phyloP scores from a whole-genome alignment of 1,140 invertebrate species.

The Aporrectodea caliginosa region DNA sequence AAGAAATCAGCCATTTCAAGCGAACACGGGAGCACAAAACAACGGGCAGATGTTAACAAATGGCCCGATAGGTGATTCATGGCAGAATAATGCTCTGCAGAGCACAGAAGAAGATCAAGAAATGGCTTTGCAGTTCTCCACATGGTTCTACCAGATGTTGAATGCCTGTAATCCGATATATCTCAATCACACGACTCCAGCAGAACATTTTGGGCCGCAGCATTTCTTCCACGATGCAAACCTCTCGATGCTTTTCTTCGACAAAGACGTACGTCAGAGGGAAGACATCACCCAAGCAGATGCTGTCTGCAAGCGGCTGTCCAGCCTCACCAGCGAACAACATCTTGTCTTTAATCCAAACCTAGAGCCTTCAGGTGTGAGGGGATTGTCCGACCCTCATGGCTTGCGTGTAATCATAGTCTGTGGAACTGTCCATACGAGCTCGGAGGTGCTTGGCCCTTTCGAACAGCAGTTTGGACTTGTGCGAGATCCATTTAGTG shows the following conservation, averaged over 20 bases:
- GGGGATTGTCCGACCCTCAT: conserved; percentile 61
- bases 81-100: not conserved
- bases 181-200: conserved; percentile 31
- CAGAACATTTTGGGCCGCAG: conserved; percentile 52
- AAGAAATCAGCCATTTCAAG: too few species aligned
- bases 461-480: conserved; percentile 65
- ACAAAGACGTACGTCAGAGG: conserved; percentile 35
- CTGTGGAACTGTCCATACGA: conserved; percentile 63
- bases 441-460: conserved; percentile 58
- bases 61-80: not conserved
- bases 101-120: conserved; percentile 27
- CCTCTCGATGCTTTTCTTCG: conserved; percentile 39
- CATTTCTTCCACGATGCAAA: conserved; percentile 62
- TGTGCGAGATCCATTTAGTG: conserved; percentile 59
- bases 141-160: conserved; percentile 63
- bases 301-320: conserved; percentile 51
- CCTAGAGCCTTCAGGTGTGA: conserved; percentile 57
- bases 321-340: conserved; percentile 53
- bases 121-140: conserved; percentile 55
- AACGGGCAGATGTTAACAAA: too few species aligned
- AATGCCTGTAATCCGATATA: conserved; percentile 53
- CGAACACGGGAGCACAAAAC: too few species aligned
- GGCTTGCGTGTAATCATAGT: conserved; percentile 62
- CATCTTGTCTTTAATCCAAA: conserved; percentile 64
- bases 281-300: conserved; percentile 36